A percentile compares a stretch with the other conserved stretches of the same genome.
Conservation (phyloP, 2,113 vertebrate genomes). For the Limnothrissa miodon region DNA sequence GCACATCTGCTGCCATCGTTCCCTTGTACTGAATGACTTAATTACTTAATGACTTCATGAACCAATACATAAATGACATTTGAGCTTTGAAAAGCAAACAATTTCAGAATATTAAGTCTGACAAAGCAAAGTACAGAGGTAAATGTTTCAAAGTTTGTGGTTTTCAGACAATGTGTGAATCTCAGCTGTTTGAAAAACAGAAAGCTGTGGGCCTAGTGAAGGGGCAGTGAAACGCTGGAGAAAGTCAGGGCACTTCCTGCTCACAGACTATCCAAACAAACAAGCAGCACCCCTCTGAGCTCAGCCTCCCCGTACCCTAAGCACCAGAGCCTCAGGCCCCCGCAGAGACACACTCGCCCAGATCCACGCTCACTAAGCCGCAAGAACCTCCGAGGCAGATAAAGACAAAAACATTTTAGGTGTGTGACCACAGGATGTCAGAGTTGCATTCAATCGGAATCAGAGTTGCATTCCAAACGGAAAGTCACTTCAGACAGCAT, state of each 20-base stretch:
- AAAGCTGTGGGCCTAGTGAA: not conserved
- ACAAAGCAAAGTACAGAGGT: not conserved
- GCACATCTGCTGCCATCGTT: not conserved
- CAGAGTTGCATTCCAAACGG: not conserved
- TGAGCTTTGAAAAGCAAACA: not conserved
- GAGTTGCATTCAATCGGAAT: not conserved
- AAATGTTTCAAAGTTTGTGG: not conserved
- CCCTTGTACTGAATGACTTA: not conserved
- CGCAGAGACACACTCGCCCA: not conserved
- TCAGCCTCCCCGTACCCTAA: constrained; percentile 2
- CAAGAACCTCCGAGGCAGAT: not conserved
- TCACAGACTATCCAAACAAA: constrained; percentile 42
- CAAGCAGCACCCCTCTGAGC: constrained; percentile 25
- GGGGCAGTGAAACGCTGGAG: constrained; percentile 36
- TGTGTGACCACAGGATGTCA: not conserved
- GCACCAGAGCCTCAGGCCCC: constrained; percentile 27
- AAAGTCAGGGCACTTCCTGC: constrained; percentile 48
- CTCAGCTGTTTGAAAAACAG: not conserved
- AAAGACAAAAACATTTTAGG: not conserved
- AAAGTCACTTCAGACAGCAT: not conserved
- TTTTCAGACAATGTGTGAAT: not conserved
- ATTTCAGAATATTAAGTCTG: not conserved
- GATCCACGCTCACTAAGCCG: not conserved
- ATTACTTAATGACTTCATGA: not conserved
- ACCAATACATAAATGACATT: not conserved